Conservation (phyloP, 2,113 vertebrate species). For the Perccottus glenii region DNA sequence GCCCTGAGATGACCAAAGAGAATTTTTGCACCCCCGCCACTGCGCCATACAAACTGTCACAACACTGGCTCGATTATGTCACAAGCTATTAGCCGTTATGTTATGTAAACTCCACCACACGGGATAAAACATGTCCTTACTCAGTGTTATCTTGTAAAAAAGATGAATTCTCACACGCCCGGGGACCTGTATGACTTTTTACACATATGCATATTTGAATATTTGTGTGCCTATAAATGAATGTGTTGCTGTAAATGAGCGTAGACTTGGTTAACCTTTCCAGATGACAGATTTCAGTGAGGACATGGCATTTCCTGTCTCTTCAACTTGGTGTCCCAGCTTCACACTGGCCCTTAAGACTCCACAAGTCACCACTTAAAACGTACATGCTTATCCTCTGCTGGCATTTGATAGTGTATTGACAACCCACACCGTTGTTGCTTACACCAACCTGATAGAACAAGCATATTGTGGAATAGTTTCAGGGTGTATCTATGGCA, state of each 20-base stretch:
- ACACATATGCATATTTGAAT: constrained; percentile 12
- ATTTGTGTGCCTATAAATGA: background rate
- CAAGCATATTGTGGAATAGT: background rate
- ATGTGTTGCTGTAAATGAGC: constrained; percentile 14
- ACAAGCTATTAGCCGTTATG: constrained; percentile 36
- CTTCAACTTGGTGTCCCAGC: constrained; percentile 22
- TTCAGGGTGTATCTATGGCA: background rate
- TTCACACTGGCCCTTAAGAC: constrained; percentile 38
- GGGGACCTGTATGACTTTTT: background rate
- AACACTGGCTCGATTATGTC: constrained; percentile 33
- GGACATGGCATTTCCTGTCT: constrained; percentile 21
- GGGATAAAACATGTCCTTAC: constrained; percentile 29
- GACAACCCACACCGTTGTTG: constrained; percentile 3
- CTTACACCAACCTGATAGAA: background rate
- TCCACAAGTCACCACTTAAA: constrained; percentile 39
- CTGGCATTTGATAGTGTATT: constrained; percentile 20
- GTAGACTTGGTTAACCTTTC: constrained; percentile 29
- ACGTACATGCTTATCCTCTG: constrained; percentile 32
- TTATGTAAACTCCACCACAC: constrained; percentile 54
- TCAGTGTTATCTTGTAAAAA: constrained; percentile 20
- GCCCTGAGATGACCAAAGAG: constrained; percentile 31
- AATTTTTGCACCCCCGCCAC: constrained; percentile 34
- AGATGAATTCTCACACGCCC: background rate
- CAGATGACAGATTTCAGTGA: background rate
- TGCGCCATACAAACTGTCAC: constrained; percentile 21